Conservation (phyloP, 2,113 vertebrate genomes). For the Beaufortia kweichowensis region DNA sequence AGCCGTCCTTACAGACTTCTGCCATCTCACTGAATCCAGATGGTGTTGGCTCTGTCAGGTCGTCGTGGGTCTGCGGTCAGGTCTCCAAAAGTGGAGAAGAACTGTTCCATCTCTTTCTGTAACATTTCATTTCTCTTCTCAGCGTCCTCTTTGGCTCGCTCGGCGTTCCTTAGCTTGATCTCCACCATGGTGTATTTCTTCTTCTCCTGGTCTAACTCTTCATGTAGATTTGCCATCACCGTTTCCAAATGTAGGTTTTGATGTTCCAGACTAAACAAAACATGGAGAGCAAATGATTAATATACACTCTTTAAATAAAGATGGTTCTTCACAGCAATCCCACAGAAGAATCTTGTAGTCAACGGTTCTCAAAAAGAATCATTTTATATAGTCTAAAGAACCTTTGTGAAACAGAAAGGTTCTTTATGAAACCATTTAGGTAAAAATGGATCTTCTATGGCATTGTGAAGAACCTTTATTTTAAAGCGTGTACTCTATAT, state of each 20-base stretch:
- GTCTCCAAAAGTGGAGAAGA: constrained; percentile 96
- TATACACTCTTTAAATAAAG: too few species aligned
- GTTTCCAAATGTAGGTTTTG: constrained; percentile 90
- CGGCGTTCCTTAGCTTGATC: constrained; percentile 96
- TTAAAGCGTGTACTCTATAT: too few species aligned
- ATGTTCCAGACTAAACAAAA: constrained; percentile 84
- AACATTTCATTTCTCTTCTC: constrained; percentile 96
- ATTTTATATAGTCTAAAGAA: too few species aligned
- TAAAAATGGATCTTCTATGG: too few species aligned
- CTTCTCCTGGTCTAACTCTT: constrained; percentile 95
- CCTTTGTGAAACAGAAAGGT: too few species aligned
- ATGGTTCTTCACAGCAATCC: too few species aligned
- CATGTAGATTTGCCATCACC: constrained; percentile 87
- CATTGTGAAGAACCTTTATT: too few species aligned
- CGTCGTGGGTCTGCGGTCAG: constrained; percentile 88
- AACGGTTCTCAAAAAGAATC: too few species aligned
- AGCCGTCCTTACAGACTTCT: neutral
- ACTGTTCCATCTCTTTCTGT: constrained; percentile 99
- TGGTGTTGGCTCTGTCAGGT: constrained; percentile 86
- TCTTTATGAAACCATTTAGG: too few species aligned
- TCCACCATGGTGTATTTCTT: constrained; percentile 99
- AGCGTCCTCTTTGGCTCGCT: constrained; percentile 93
- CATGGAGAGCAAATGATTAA: neutral
- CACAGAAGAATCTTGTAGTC: too few species aligned
- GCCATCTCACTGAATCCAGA: constrained; percentile 92